Conservation (phyloP, 2,113 vertebrate species). For the Riparia riparia region DNA sequence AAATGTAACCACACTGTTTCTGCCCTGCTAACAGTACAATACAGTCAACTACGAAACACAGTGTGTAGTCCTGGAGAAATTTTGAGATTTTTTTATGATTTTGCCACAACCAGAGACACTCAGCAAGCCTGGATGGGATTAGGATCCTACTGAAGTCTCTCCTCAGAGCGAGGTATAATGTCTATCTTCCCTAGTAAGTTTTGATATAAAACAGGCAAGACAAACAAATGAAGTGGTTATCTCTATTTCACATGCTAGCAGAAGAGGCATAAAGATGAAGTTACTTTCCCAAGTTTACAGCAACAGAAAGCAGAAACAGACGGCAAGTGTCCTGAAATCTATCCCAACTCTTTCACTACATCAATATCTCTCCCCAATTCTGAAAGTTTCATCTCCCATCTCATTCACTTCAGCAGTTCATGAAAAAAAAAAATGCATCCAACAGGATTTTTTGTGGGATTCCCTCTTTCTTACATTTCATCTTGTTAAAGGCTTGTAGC, state of each 20-base stretch:
- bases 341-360: background rate
- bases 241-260: background rate
- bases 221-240: background rate
- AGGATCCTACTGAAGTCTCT: background rate
- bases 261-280: background rate
- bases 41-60: background rate
- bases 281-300: background rate
- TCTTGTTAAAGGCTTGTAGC: background rate
- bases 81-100: background rate
- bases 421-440: background rate
- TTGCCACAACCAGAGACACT: background rate
- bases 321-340: background rate
- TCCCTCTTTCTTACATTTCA: background rate
- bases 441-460: background rate
- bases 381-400: background rate
- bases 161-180: rapidly evolving
- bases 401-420: background rate
- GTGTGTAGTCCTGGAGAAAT: background rate
- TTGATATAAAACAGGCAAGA: background rate
- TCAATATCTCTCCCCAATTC: background rate
- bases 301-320: background rate
- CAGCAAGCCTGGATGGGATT: background rate
- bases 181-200: background rate
- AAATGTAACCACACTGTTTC: background rate
- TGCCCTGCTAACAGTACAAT: background rate